phyloP scores from a whole-genome alignment of 2,888 invertebrate genomes.

The Drosophila parthenogenetica region DNA sequence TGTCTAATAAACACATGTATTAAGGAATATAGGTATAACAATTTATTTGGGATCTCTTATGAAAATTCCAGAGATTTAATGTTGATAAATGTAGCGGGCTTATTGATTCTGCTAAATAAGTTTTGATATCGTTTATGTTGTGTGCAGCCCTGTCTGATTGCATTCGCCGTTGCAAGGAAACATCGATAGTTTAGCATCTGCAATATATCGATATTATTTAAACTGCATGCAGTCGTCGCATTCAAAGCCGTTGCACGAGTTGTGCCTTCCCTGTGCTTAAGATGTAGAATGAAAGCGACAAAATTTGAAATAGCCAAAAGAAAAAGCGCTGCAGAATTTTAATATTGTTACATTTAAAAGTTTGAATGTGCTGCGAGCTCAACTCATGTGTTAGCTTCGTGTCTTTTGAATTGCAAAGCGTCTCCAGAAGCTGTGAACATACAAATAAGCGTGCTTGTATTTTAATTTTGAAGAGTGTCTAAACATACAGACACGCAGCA shows the following conservation, averaged over 20 bases:
- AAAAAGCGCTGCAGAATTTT: not conserved
- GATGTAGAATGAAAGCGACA: not conserved
- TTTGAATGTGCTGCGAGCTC: not conserved
- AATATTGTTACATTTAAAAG: not conserved
- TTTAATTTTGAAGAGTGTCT: conserved; percentile 34
- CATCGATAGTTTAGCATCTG: too few species aligned
- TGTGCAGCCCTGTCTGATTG: not conserved
- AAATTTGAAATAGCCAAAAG: not conserved
- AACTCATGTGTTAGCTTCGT: conserved; percentile 1
- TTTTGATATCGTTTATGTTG: not conserved
- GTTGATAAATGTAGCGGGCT: too few species aligned
- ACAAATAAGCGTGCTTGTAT: conserved; percentile 27
- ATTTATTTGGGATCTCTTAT: too few species aligned
- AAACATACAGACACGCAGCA: not conserved
- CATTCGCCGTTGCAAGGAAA: too few species aligned
- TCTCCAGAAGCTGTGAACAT: conserved; percentile 36
- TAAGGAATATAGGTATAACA: not conserved
- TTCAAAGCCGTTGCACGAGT: not conserved
- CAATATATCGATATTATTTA: too few species aligned
- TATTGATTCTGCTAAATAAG: too few species aligned
- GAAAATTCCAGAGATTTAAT: too few species aligned
- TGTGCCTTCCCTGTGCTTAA: too few species aligned
- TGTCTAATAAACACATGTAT: conserved; percentile 38
- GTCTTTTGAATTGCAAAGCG: conserved; percentile 12
- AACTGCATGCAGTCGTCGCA: too few species aligned